Conservation (phyloP, 2,113 vertebrate genomes). For the Pteronura brasiliensis region DNA sequence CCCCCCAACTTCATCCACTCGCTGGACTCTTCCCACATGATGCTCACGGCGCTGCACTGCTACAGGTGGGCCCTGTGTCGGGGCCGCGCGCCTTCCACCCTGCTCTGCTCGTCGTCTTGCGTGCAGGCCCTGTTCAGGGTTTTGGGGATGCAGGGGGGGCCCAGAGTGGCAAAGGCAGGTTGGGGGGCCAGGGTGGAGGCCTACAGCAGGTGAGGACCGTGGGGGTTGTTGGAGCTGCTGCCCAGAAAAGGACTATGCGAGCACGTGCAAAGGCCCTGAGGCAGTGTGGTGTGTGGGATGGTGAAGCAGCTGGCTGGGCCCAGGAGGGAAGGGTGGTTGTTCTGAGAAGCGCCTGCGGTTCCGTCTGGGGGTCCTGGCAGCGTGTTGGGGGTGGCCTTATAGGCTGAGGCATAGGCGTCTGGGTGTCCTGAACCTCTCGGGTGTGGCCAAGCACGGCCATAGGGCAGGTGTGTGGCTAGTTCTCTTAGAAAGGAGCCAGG, state of each 20-base stretch:
- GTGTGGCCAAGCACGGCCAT: no score
- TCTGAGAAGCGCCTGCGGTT: not conserved
- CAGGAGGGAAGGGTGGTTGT: not conserved
- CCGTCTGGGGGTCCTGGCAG: not conserved
- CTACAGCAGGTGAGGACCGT: not conserved
- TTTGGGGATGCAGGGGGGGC: not conserved
- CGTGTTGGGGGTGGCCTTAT: rapidly evolving
- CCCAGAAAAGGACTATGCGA: not conserved
- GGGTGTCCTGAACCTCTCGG: not conserved
- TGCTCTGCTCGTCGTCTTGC: not conserved
- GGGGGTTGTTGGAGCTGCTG: not conserved
- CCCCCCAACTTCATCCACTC: slow-evolving; percentile 99
- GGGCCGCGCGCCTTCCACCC: not conserved
- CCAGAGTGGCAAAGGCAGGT: not conserved
- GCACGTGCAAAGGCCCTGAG: no score
- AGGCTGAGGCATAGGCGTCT: no score
- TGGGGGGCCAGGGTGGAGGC: not conserved
- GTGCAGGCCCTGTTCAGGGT: not conserved
- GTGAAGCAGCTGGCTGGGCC: not conserved
- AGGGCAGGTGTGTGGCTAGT: not conserved
- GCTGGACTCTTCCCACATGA: slow-evolving; percentile 98
- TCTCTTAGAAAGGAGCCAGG: not conserved
- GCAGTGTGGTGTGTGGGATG: not conserved
- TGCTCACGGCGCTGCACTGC: slow-evolving; percentile 95
- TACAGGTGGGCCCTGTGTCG: slow-evolving; percentile 83